Base-by-base conservation (phyloP, 2,113 vertebrate species). In the Chionodraco myersi region DNA sequence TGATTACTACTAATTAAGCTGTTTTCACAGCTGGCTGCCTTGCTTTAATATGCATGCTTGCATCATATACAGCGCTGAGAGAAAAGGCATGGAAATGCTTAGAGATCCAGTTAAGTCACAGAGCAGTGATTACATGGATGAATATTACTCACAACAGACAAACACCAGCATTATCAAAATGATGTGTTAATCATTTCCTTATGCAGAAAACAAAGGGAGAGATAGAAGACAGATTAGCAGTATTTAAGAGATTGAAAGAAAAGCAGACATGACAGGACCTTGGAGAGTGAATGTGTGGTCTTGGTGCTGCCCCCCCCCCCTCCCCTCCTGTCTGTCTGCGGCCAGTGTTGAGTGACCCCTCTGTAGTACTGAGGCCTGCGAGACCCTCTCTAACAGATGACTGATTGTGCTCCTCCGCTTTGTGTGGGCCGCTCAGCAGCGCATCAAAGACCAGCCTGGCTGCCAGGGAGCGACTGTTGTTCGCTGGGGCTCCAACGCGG, bases 381-480 rank as follows among this genome's bases (percentile, higher is more conserved):
- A 83, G 94, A 92, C 92, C 86, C 89, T 93, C 89, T 93, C 92
- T 90, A 95, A 95, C 95, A 94, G 94, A 94, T 90, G 92, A 95
- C 53, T 88, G 89, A 93, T 95, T 96, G 95, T 95, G 92, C 92
- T 93, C 26, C 83, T 93, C 84, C 89, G 84, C 87, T 87, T 77
- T 88, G 94, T 95, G 94, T 94, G 95, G 94, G 78, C 91, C 13
- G 65, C 94, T 88, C 90, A 87, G 88, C 94, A 94, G 94, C 94
- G 95, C 82, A 78, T 92, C 84, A 96, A 95, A 89, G 87, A 67
- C 26, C 93, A 92, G 84, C 72, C 93, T 90, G 92, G 91, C 91
- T 93, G 93, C 93, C 57, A 75, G 74, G 89, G 92, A 93, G 86
- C 82, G 18, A 41, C 83, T 82, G 75, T 91, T 91, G 89, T 90